Conservation (phyloP, 2,797 vertebrate genomes). For the Helarctos malayanus region DNA sequence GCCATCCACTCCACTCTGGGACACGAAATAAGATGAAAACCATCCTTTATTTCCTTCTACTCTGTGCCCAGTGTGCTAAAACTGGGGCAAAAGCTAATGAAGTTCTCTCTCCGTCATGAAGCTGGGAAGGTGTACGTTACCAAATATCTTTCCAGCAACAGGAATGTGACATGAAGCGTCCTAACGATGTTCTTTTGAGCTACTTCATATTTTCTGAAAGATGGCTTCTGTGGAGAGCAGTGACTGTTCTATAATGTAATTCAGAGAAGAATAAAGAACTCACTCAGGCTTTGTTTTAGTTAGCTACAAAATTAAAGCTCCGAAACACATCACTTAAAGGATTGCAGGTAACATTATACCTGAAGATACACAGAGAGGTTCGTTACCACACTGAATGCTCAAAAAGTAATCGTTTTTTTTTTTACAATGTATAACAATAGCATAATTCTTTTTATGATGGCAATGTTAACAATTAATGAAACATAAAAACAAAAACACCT, state of each 20-base stretch:
- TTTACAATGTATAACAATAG: neutral
- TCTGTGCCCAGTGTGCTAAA: neutral
- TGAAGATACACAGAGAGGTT: neutral
- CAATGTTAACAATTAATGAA: neutral
- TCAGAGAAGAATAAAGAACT: conserved; percentile 65
- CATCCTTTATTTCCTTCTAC: neutral
- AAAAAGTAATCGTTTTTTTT: neutral
- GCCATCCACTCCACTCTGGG: neutral
- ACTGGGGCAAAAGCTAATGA: neutral
- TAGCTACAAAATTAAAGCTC: conserved; percentile 69
- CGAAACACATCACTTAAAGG: conserved; percentile 27
- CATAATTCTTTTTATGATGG: neutral
- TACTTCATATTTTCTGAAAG: conserved; percentile 57
- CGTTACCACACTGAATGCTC: neutral
- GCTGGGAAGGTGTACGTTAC: neutral
- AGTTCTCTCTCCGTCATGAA: neutral
- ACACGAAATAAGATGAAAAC: neutral
- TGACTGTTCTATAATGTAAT: conserved; percentile 39
- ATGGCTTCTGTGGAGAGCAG: conserved; percentile 16
- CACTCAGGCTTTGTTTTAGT: conserved; percentile 63
- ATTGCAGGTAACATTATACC: conserved; percentile 42
- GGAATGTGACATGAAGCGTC: neutral
- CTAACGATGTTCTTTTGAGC: neutral
- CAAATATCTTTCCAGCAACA: conserved; percentile 37
- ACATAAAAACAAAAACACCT: neutral